A percentile compares a stretch with the other conserved stretches of the same genome.
phyloP scores from a whole-genome alignment of 1,140 invertebrate genomes.

The Limonius californicus region DNA sequence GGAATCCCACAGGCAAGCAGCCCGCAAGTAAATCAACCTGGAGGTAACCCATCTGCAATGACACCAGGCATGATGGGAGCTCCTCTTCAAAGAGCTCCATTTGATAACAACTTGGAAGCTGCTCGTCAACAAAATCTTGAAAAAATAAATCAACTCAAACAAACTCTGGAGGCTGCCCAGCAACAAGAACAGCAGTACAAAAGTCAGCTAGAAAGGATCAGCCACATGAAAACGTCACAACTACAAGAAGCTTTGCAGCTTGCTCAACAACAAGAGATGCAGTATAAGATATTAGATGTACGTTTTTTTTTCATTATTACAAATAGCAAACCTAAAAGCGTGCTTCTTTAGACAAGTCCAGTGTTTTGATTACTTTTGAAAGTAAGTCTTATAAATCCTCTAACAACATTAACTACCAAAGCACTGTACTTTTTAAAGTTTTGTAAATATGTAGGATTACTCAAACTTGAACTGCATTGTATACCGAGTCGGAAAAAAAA shows the following conservation, averaged over 20 bases:
- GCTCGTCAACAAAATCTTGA: constrained; percentile 66
- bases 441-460: no score
- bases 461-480: no score
- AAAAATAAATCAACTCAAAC: constrained; percentile 64
- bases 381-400: no score
- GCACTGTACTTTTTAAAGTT: no score
- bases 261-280: constrained; percentile 73
- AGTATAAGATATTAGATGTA: constrained; percentile 70
- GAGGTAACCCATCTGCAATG: constrained; percentile 19
- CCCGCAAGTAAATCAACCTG: constrained; percentile 17
- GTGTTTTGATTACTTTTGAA: background rate
- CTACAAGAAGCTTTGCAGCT: constrained; percentile 70
- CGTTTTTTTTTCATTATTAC: constrained; percentile 27
- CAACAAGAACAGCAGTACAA: constrained; percentile 73
- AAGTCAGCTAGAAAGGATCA: constrained; percentile 65
- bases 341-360: background rate
- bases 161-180: constrained; percentile 69
- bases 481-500: no score
- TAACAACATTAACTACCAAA: no score
- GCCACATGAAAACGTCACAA: constrained; percentile 60
- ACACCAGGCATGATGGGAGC: constrained; percentile 47
- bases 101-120: constrained; percentile 54
- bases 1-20: constrained; percentile 14
- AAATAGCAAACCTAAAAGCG: no score
- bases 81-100: constrained; percentile 48